Base-by-base conservation (phyloP, 30 jellyfish, hydroid and myxozoan genomes). In the Pelagia noctiluca region DNA sequence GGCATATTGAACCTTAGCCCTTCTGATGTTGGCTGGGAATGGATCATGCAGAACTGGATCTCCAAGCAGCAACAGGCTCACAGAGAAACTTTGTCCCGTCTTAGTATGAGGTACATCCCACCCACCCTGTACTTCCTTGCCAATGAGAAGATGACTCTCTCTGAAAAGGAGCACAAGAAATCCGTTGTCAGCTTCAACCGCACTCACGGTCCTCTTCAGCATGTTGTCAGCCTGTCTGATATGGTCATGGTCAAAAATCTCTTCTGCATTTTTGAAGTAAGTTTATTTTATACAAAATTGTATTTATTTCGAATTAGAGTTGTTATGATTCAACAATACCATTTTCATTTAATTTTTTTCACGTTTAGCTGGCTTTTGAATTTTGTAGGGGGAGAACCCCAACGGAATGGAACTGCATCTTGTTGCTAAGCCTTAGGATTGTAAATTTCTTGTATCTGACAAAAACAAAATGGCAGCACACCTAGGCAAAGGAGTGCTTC, bases 251-350 rank as follows among this genome's bases (percentile, higher is more conserved):
- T 86, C 29, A 61, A 86, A 35, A 86, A 48, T 63, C 30, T 76
- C 23, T 71, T 86, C 18, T 50, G 92, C 5, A 88, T 88, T 28
- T 88, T 66, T 61, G 89, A 88, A 86, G 92, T 71, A 34, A 21
- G 76, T 52, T 46, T 3, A 29, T 5, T 24, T 73, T 47, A 4
- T n/a, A n/a, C n/a, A n/a, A n/a, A n/a, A n/a, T n/a, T n/a, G n/a
- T n/a, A n/a, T n/a, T n/a, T n/a, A n/a, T n/a, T n/a, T n/a, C n/a
- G n/a, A n/a, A n/a, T n/a, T n/a, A n/a, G n/a, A n/a, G n/a, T n/a
- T n/a, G n/a, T n/a, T n/a, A n/a, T n/a, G n/a, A n/a, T n/a, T n/a
- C n/a, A n/a, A n/a, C n/a, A n/a, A n/a, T n/a, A n/a, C n/a, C n/a
- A n/a, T n/a, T n/a, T n/a, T n/a, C n/a, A n/a, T n/a, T n/a, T n/a